Base-by-base conservation (phyloP, 2,797 vertebrate genomes). In the Sebastes elongatus region DNA sequence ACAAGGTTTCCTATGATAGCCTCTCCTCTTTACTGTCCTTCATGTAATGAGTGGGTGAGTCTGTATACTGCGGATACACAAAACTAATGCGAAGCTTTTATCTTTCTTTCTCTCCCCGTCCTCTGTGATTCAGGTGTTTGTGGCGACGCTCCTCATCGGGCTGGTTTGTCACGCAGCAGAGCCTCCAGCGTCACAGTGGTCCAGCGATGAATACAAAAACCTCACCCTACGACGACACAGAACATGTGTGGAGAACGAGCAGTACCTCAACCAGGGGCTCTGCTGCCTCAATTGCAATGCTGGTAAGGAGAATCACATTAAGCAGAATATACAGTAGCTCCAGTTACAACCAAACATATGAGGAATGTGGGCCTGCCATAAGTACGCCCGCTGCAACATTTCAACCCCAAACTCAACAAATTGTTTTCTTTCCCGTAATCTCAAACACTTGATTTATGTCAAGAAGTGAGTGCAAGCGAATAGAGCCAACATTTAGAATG, bases 251-350 rank as follows among this genome's bases (percentile, higher is more conserved):
- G 96, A 96, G 88, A 94, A 96, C 27, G 75, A 94, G 71, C 91
- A 96, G 89, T 96, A 96, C 86, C 82, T 76, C 46, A 77, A 94
- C 81, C 89, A 88, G 25, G 89, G 90, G 7, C 82, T 93, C 69
- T 96, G 96, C 90, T 96, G 96, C 92, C 92, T 87, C 76, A 96
- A 96, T 64, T 96, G 96, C 82, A 90, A 92, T 35, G 95, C 95
- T 22, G 96, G 96, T 96, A 85, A 95, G 95, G 42, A 79, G 5
- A 53, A 49, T 20, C 59, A 27, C 28, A 14, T 25, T 8, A 55
- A 71, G 67, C 13, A 6, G 10, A 38, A 23, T 11, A 42, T 27
- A 18, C 23, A 53, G 28, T 9, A 20, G 30, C 20, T 61, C 13
- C 61, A 18, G 28, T 7, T 8, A 18, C 25, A 30, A 6, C 7